phyloP scores from a whole-genome alignment of 1,140 invertebrate species.

The Scaptomyza hsui region DNA sequence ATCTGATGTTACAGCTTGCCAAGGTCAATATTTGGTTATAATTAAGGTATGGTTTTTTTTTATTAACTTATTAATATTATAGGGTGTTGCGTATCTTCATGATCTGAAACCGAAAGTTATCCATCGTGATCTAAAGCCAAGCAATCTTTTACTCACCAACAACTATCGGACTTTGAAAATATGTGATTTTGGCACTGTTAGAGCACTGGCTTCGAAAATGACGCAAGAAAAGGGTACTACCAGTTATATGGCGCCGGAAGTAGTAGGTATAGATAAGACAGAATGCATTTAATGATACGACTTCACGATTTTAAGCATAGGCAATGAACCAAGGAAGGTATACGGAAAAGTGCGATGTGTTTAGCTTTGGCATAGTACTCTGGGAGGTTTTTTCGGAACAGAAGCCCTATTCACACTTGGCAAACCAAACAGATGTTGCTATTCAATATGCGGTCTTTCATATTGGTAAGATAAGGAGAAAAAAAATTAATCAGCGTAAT shows the following conservation, averaged over 20 bases:
- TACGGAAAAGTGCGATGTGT: conserved; percentile 50
- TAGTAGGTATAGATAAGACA: too few species aligned
- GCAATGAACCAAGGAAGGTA: not conserved
- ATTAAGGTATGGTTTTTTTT: not conserved
- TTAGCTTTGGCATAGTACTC: conserved; percentile 40
- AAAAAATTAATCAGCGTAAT: too few species aligned
- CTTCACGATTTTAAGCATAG: not conserved
- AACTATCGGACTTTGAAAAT: conserved; percentile 22
- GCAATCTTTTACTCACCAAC: conserved; percentile 30
- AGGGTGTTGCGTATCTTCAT: conserved; percentile 41
- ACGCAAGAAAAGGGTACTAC: conserved; percentile 9
- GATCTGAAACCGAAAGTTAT: conserved; percentile 15
- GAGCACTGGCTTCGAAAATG: conserved; percentile 7
- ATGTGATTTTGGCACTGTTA: conserved; percentile 36
- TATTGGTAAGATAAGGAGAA: not conserved
- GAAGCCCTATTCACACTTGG: conserved; percentile 22
- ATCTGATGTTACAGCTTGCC: conserved; percentile 16
- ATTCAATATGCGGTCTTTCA: not conserved
- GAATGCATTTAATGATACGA: too few species aligned
- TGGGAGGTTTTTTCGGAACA: conserved; percentile 41
- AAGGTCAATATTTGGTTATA: not conserved
- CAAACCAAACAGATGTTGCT: not conserved
- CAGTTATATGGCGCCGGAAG: conserved; percentile 21
- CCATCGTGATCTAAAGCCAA: conserved; percentile 49
- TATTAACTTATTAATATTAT: not conserved